phyloP scores from a whole-genome alignment of 2,888 invertebrate genomes.

The Coenonympha glycerion region DNA sequence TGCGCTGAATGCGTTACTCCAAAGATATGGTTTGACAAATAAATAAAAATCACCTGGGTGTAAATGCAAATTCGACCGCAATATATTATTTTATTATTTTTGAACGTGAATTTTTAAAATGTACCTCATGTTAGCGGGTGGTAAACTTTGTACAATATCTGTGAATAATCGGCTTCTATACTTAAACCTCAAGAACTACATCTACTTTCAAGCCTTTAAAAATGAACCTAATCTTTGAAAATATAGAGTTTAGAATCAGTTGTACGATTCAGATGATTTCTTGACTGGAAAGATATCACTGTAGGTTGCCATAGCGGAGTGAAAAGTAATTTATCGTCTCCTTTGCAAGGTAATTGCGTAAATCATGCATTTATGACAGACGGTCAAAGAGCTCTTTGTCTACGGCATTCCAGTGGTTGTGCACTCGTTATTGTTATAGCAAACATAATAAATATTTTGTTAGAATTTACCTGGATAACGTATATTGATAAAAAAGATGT shows the following conservation, averaged over 20 bases:
- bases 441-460: constrained; percentile 46
- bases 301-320: constrained; percentile 50
- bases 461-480: constrained; percentile 31
- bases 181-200: constrained; percentile 26
- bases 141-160: constrained; percentile 65
- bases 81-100: constrained; percentile 30
- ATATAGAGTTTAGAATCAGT: constrained; percentile 37
- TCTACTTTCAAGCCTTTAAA: constrained; percentile 4
- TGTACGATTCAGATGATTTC: constrained; percentile 11
- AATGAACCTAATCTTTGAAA: background rate
- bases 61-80: constrained; percentile 30
- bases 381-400: constrained; percentile 58
- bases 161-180: constrained; percentile 63
- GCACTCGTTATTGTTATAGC: constrained; percentile 50
- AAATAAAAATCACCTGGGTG: constrained; percentile 12
- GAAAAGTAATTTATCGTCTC: constrained; percentile 70
- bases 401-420: constrained; percentile 49
- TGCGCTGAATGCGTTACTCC: too few relatives aligned
- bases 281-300: constrained; percentile 22
- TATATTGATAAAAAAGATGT: constrained; percentile 14
- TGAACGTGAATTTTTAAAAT: constrained; percentile 45
- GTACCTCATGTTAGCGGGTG: constrained; percentile 69
- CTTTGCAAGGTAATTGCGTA: constrained; percentile 70
- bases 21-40: constrained; percentile 1
- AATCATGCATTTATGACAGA: constrained; percentile 74